phyloP scores from a whole-genome alignment of 1,140 invertebrate genomes.

The Bombus picipes region DNA sequence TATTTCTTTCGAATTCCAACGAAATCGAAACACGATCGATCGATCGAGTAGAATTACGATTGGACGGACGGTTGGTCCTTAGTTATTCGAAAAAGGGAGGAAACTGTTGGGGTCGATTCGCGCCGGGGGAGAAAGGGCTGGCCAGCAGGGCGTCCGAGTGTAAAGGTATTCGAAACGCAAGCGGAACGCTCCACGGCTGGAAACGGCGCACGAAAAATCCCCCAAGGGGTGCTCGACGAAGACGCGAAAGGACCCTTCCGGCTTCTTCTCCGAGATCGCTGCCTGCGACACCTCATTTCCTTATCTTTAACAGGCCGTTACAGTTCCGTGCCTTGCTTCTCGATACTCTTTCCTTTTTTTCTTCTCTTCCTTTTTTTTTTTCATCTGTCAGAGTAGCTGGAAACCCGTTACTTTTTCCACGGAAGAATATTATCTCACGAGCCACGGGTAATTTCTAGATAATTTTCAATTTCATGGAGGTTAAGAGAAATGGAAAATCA shows the following conservation, averaged over 20 bases:
- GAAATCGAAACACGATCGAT: constrained; percentile 19
- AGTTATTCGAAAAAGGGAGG: constrained; percentile 53
- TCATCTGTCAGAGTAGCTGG: background rate
- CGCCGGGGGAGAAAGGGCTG: constrained; percentile 55
- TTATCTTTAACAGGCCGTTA: constrained; percentile 83
- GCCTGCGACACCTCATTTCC: constrained; percentile 83
- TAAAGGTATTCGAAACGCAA: constrained; percentile 79
- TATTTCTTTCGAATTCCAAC: background rate
- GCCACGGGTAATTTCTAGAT: background rate
- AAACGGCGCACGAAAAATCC: constrained; percentile 70
- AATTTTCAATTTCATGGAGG: background rate
- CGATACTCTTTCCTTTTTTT: constrained; percentile 18
- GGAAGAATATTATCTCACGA: background rate
- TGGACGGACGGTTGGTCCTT: constrained; percentile 40
- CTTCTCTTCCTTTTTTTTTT: no score
- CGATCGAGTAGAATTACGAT: constrained; percentile 50
- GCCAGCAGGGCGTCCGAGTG: constrained; percentile 77
- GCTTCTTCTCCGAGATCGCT: constrained; percentile 65
- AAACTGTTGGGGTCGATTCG: constrained; percentile 41
- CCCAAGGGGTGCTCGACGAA: constrained; percentile 72
- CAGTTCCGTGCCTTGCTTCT: constrained; percentile 61
- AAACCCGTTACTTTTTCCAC: background rate
- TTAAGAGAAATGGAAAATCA: background rate
- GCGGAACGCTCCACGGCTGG: constrained; percentile 52
- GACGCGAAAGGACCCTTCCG: constrained; percentile 70